Percentiles rank a stretch among this genome's conserved stretches.
Conservation (phyloP, 1,140 invertebrate species). For the Acromyrmex charruanus region DNA sequence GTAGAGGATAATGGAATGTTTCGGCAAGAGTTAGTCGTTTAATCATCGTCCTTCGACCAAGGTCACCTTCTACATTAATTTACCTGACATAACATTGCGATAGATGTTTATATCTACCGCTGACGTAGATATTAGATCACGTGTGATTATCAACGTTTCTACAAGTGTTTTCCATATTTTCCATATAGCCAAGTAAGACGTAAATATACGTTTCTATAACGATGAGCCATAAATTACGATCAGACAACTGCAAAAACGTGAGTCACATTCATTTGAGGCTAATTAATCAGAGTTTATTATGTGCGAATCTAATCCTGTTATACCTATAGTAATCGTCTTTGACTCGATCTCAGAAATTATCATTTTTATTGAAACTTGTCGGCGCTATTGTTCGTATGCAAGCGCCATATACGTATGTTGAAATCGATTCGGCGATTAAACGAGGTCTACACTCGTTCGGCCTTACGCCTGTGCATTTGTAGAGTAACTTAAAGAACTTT, state of each 20-base stretch:
- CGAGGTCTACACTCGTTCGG: constrained; percentile 40
- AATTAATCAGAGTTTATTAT: constrained; percentile 5
- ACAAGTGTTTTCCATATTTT: constrained; percentile 30
- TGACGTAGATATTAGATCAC: constrained; percentile 50
- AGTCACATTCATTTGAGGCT: not conserved
- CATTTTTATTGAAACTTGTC: not conserved
- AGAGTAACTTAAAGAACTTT: constrained; percentile 74
- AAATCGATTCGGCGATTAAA: constrained; percentile 41
- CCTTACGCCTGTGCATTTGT: constrained; percentile 59
- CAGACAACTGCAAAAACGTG: not conserved
- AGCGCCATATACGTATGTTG: not conserved
- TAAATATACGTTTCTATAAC: not conserved
- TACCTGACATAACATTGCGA: constrained; percentile 47
- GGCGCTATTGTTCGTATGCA: not conserved
- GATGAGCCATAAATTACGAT: constrained; percentile 8
- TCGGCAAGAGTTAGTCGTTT: constrained; percentile 36
- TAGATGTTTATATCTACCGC: constrained; percentile 43
- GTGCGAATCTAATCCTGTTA: not conserved
- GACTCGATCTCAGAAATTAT: not conserved
- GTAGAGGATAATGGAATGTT: constrained; percentile 23
- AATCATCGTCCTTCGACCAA: constrained; percentile 67
- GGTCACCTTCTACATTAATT: constrained; percentile 67
- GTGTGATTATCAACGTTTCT: not conserved
- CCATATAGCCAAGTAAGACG: not conserved
- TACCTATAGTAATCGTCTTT: not conserved